phyloP scores from a whole-genome alignment of 2,113 vertebrate species.

The Cygnus buccinator region DNA sequence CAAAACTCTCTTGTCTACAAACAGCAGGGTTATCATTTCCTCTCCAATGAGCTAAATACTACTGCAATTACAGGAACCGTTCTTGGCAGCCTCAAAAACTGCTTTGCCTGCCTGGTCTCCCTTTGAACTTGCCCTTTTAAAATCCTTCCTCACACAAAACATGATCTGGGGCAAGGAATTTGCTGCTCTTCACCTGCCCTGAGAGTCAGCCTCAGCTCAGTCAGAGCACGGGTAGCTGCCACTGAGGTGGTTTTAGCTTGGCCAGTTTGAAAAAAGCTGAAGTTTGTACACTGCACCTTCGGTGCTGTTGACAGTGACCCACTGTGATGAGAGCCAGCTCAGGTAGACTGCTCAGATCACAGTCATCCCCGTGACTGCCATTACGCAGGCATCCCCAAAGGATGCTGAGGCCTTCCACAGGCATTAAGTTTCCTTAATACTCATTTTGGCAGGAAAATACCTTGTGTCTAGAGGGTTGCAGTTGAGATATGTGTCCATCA shows the following conservation, averaged over 20 bases:
- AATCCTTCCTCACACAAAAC: background rate
- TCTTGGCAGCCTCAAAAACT: background rate
- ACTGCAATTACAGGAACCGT: background rate
- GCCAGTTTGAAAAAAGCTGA: background rate
- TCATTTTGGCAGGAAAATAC: background rate
- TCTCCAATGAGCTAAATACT: background rate
- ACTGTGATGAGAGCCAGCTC: background rate
- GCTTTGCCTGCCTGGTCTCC: background rate
- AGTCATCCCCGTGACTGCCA: accelerated
- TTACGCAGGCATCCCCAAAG: background rate
- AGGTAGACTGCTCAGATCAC: background rate
- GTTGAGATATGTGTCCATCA: background rate
- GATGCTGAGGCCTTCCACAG: background rate
- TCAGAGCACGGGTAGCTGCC: background rate
- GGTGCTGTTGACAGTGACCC: background rate
- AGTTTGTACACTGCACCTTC: background rate
- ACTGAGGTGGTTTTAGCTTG: background rate
- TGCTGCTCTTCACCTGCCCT: background rate
- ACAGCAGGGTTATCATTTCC: background rate
- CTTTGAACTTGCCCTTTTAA: background rate
- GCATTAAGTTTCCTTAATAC: background rate
- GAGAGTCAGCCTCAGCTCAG: background rate
- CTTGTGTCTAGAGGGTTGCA: background rate
- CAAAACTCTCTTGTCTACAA: background rate
- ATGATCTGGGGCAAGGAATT: background rate